Evolutionary conservation across 2,888 invertebrate genomes (phyloP).

Genomic region (Standfussiana lucernea): DNA sequence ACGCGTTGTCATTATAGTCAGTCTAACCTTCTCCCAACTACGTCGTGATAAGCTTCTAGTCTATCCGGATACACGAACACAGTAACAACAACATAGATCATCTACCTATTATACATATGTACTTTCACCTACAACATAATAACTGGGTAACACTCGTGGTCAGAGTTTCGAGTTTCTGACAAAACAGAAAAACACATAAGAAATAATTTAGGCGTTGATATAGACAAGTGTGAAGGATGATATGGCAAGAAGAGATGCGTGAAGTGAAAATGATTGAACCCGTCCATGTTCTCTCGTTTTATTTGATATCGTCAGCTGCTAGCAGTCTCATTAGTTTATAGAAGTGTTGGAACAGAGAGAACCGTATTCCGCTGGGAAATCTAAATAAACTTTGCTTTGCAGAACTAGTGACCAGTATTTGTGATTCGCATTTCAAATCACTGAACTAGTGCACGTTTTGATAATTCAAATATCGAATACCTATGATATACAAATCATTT

Average conservation of each 20-base stretch:
- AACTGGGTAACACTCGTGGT: too few species aligned
- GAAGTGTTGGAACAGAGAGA: constrained; percentile 3
- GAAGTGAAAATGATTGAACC: not conserved
- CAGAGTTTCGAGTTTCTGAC: too few species aligned
- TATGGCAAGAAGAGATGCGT: too few species aligned
- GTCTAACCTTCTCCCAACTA: not conserved
- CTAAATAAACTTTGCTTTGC: constrained; percentile 38
- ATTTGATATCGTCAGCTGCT: not conserved
- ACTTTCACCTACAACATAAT: too few species aligned
- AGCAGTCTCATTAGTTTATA: not conserved
- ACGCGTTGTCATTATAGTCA: not conserved
- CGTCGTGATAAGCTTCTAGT: not conserved
- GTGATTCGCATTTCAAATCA: constrained; percentile 30
- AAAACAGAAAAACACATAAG: too few species aligned
- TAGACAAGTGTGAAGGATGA: too few species aligned
- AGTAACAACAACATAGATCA: too few species aligned
- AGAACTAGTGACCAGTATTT: constrained; percentile 29
- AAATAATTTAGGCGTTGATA: too few species aligned
- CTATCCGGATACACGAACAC: not conserved
- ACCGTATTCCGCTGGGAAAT: constrained; percentile 42
- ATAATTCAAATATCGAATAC: constrained; percentile 14
- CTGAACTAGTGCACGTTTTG: not conserved
- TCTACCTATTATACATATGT: too few species aligned
- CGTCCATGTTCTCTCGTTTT: not conserved
- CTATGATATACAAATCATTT: not conserved